A percentile compares a stretch with the other conserved stretches of the same genome.
These are phyloP conservation scores for Drosophila dunni DNA, from an alignment of 1,140 invertebrate species.

Conservation along the genomic window DNA sequence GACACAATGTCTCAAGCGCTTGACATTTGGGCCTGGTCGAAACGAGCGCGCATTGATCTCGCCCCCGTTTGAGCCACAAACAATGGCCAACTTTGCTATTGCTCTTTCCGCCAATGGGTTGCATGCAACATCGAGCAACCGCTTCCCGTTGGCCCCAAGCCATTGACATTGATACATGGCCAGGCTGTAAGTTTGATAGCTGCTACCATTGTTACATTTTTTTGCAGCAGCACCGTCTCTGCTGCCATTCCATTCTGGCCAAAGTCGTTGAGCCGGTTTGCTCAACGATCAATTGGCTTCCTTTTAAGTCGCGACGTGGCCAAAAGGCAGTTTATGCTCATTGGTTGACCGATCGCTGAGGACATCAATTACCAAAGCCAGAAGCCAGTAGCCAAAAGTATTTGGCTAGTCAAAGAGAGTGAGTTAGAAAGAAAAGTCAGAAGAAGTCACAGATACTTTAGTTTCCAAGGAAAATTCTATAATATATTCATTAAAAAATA, in stretches of 20 bases:
- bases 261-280: conserved; percentile 47
- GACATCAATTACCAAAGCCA: conserved; percentile 40
- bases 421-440: too few relatives aligned
- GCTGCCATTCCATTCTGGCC: neutral
- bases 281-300: conserved; percentile 31
- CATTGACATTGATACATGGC: conserved; percentile 79
- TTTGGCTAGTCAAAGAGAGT: conserved; percentile 14
- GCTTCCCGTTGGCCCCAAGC: conserved; percentile 41
- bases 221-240: neutral
- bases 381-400: neutral
- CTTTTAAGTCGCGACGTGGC: conserved; percentile 26
- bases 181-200: conserved; percentile 68
- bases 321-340: conserved; percentile 46
- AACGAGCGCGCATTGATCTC: conserved; percentile 16
- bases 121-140: conserved; percentile 31
- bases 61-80: conserved; percentile 42
- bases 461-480: too few relatives aligned
- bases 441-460: too few relatives aligned
- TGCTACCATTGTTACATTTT: conserved; percentile 75
- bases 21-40: conserved; percentile 61
- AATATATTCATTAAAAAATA: neutral
- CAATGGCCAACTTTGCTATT: conserved; percentile 46
- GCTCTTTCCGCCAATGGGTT: conserved; percentile 62
- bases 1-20: conserved; percentile 47
- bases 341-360: conserved; percentile 44